Evolutionary conservation across 2,113 vertebrate species (phyloP), one percentile per base, ranked within the genome.

Genomic region (Speoplatyrhinus poulsoni): DNA sequence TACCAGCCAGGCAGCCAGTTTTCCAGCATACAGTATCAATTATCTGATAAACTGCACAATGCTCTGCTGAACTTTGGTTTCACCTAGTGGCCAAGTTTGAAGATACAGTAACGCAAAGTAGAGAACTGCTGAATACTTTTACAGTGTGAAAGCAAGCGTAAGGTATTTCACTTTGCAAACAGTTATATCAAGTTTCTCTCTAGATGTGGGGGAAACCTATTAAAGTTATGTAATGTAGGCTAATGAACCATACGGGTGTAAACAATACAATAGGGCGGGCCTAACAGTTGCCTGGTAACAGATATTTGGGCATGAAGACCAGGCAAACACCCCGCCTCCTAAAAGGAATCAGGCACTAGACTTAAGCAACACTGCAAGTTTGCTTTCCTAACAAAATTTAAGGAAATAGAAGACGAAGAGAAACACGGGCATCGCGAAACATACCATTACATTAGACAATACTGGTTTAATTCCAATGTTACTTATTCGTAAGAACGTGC

Each of bases 271-370:
- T 87, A 82, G 89, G 91, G 88, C 72, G 79, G 90, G 85, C 86
- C 84, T 81, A 53, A 47, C 71, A 70, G 93, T 93, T 92, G 93
- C 93, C 79, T 91, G 78, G 93, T 82, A 91, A 93, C 92, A 85
- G 87, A 88, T 92, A 92, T 93, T 93, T 92, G 91, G 88, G 87
- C 90, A 89, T 86, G 86, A 77, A 87, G 85, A 91, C 73, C 62
- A 85, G 79, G 89, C 87, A 91, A 92, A 88, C 89, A 90, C 26
- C 83, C 86, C 88, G 84, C 89, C 90, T 88, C 88, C 86, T 85
- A 82, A 81, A 70, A 75, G 89, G 85, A 91, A 91, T 91, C 67
- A 78, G 85, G 82, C 89, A 85, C 81, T 72, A 87, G 83, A 79
- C 90, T 89, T 80, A 70, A 79, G 86, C 91, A 76, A 62, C 65